Evolutionary conservation across 2,888 invertebrate genomes (phyloP), one percentile per base, ranked within the genome.

Genomic region (Drosophila neoperkinsi): DNA sequence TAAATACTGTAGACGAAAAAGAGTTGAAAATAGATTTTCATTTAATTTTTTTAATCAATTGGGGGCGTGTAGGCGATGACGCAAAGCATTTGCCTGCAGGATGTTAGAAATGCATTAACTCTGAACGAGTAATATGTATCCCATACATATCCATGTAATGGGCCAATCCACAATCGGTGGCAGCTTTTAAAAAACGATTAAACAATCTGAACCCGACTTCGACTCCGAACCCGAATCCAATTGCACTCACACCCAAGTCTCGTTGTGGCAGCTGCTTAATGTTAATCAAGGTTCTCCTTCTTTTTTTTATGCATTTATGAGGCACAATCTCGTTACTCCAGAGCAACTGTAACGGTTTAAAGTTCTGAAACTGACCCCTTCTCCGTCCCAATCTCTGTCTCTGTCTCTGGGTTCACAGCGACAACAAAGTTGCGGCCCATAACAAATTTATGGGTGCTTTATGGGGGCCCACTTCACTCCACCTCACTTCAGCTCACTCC

Each of bases 1-100:
- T 28, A 49, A 71, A 71, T 65, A 61, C 55, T 53, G 41, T 46
- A 57, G 55, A 67, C 57, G 9, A 5, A 38, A 57, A 77, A 58
- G 62, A 63, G 79, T 74, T 81, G 61, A 71, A 72, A 64, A 57
- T 55, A 36, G 38, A 21, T 71, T 49, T 70, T 70, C 11, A n/a
- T 31, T 55, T 13, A n/a, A 28, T 34, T n/a, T 25, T 38, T 28
- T 18, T 7, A 13, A 52, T 79, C 74, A 53, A 75, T 61, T 18
- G 28, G 56, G 69, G 92, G 92, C 85, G 91, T 91, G 72, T 74
- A 90, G 83, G 81, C 84, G 92, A 91, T 92, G 92, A 92, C 88
- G 84, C 84, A 85, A 88, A 73, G 74, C 71, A 83, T 84, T 87
- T 83, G 72, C 71, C 62, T 57, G 34, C 57, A 31, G 55, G 51